A percentile compares a stretch with the other conserved stretches of the same genome.
Evolutionary conservation across 2,797 vertebrate genomes (phyloP).

Genomic region (Pseudochaenichthys georgianus): DNA sequence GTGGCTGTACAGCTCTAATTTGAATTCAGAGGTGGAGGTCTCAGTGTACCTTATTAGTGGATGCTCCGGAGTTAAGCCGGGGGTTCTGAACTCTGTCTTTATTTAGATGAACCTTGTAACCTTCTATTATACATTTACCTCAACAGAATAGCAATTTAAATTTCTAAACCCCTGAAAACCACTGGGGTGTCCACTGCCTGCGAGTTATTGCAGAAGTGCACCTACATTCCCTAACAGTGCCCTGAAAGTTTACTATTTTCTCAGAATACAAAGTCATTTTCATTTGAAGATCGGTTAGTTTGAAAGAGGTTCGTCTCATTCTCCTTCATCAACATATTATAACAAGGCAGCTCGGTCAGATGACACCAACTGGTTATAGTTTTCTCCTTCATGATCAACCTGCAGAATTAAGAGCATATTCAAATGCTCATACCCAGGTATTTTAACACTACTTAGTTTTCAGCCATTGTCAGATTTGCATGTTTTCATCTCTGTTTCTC

Average conservation of each 20-base stretch:
- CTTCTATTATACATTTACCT: constrained; percentile 31
- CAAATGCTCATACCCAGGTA: background rate
- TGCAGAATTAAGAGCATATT: background rate
- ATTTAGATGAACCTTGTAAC: constrained; percentile 21
- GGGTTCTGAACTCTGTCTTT: constrained; percentile 40
- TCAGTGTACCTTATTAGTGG: constrained; percentile 35
- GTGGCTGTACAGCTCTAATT: constrained; percentile 50
- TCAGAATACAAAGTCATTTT: constrained; percentile 8
- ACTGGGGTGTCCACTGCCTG: constrained; percentile 1
- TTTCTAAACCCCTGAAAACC: constrained; percentile 28
- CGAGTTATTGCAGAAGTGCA: constrained; percentile 22
- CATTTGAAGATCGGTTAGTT: background rate
- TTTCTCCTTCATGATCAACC: background rate
- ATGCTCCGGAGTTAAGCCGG: constrained; percentile 34
- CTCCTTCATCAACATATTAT: background rate
- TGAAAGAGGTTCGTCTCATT: constrained; percentile 14
- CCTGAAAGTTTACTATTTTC: background rate
- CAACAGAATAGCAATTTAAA: constrained; percentile 14
- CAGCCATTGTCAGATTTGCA: background rate
- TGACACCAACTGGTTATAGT: background rate
- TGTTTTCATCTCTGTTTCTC: constrained; percentile 47
- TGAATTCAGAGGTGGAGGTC: constrained; percentile 46
- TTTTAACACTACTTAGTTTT: background rate
- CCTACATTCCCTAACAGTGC: background rate
- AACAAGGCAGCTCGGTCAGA: background rate